Evolutionary conservation across 2,888 invertebrate species (phyloP).

Genomic region (Eupithecia exiguata): DNA sequence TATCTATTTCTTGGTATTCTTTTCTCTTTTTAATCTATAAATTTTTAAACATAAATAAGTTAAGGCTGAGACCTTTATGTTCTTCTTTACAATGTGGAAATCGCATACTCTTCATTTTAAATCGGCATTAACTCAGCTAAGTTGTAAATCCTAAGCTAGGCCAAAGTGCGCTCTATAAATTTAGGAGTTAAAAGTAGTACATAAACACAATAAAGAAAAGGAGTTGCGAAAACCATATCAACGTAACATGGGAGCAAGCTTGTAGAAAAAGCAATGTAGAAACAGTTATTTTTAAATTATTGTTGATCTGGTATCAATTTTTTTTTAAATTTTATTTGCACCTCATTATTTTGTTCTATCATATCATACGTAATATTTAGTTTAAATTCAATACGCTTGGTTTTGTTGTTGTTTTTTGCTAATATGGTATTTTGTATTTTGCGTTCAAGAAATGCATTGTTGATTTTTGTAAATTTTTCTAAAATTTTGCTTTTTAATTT

Average conservation of each 20-base stretch:
- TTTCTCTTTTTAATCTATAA: no score
- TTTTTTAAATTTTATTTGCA: background rate
- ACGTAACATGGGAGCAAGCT: constrained; percentile 3
- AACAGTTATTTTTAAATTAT: background rate
- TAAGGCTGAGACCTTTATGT: background rate
- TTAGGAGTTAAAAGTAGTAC: background rate
- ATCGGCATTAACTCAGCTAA: background rate
- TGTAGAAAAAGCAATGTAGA: background rate
- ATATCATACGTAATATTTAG: background rate
- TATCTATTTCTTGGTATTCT: no score
- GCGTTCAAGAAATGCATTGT: background rate
- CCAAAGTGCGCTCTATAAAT: background rate
- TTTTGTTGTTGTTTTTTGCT: background rate
- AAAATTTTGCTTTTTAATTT: background rate
- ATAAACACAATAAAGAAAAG: background rate
- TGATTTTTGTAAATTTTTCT: background rate
- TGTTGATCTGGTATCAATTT: background rate
- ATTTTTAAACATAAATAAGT: no score
- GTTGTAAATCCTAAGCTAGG: background rate
- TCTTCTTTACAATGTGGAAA: no score
- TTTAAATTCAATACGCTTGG: background rate
- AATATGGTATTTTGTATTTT: background rate
- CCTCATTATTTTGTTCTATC: background rate
- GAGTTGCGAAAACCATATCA: background rate
- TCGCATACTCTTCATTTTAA: background rate